These are phyloP conservation scores for Dolomedes plantarius DNA, from an alignment of 2,888 invertebrate genomes.

Conservation along the genomic window DNA sequence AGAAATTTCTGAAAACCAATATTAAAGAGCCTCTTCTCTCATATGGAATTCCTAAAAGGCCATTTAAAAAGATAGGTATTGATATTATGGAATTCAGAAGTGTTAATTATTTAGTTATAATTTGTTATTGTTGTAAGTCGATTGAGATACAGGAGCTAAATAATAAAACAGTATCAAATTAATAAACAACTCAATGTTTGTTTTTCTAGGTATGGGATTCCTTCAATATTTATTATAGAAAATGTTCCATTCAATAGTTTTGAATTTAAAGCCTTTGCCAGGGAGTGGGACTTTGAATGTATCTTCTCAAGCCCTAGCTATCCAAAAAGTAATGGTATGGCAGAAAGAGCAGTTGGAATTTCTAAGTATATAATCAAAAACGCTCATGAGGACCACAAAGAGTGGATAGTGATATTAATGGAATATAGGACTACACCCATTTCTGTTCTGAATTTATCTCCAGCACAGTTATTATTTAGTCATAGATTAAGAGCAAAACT, in stretches of 20 bases:
- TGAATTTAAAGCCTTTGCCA: too few relatives aligned
- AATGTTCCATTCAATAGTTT: slow-evolving; percentile 29
- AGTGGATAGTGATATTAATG: slow-evolving; percentile 23
- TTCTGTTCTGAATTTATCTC: slow-evolving; percentile 14
- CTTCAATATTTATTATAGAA: neutral
- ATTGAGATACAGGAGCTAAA: neutral
- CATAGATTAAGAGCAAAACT: too few relatives aligned
- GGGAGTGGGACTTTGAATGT: too few relatives aligned
- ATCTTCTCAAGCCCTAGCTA: slow-evolving; percentile 8
- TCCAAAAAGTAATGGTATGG: slow-evolving; percentile 30
- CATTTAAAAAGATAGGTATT: slow-evolving; percentile 7
- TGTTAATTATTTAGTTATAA: neutral
- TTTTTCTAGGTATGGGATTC: neutral
- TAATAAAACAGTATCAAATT: neutral
- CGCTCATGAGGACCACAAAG: slow-evolving; percentile 14
- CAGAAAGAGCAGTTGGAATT: slow-evolving; percentile 26
- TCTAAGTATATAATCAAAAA: slow-evolving; percentile 31
- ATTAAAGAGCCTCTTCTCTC: slow-evolving; percentile 14
- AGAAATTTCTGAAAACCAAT: slow-evolving; percentile 27
- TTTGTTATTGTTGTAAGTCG: slow-evolving; percentile 24
- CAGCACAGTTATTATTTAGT: slow-evolving; percentile 25
- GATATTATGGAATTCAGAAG: neutral
- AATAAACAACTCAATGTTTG: neutral
- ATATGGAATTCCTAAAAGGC: slow-evolving; percentile 31
- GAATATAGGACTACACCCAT: slow-evolving; percentile 43